A percentile compares a stretch with the other conserved stretches of the same genome.
Conservation (phyloP, 2,113 vertebrate species). For the Sphaerodactylus townsendi region DNA sequence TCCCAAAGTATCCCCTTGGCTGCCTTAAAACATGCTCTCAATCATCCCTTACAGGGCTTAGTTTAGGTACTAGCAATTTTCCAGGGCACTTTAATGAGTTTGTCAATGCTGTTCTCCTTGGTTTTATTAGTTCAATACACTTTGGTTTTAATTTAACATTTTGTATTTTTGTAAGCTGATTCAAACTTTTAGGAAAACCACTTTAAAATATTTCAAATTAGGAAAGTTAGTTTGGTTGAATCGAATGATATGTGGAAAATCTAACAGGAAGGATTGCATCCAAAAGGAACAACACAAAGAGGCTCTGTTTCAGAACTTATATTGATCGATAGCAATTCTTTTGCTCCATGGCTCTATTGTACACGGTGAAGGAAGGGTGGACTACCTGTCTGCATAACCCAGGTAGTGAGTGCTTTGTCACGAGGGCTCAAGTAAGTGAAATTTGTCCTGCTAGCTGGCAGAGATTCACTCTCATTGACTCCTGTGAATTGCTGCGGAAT, state of each 20-base stretch:
- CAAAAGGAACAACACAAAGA: constrained; percentile 18
- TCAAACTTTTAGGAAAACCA: too few species aligned
- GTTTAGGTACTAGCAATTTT: too few species aligned
- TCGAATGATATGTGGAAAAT: not conserved
- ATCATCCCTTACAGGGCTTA: too few species aligned
- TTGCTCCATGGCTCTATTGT: not conserved
- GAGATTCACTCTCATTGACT: constrained; percentile 21
- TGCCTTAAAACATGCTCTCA: too few species aligned
- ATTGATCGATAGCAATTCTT: constrained; percentile 6
- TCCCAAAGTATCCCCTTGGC: too few species aligned
- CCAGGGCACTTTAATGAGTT: too few species aligned
- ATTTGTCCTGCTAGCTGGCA: constrained; percentile 2
- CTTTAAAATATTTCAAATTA: too few species aligned
- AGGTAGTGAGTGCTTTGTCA: not conserved
- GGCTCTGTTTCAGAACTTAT: not conserved
- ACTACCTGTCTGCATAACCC: constrained; percentile 3
- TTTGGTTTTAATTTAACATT: too few species aligned
- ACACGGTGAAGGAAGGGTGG: not conserved
- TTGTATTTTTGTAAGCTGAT: too few species aligned
- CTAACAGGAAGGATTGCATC: constrained; percentile 30
- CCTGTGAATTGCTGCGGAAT: not conserved
- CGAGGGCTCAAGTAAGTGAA: constrained; percentile 20
- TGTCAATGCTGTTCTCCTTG: too few species aligned
- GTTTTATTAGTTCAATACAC: too few species aligned
- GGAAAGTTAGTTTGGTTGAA: not conserved